phyloP scores from a whole-genome alignment of 2,113 vertebrate genomes.

The Triplophysa tibetana region DNA sequence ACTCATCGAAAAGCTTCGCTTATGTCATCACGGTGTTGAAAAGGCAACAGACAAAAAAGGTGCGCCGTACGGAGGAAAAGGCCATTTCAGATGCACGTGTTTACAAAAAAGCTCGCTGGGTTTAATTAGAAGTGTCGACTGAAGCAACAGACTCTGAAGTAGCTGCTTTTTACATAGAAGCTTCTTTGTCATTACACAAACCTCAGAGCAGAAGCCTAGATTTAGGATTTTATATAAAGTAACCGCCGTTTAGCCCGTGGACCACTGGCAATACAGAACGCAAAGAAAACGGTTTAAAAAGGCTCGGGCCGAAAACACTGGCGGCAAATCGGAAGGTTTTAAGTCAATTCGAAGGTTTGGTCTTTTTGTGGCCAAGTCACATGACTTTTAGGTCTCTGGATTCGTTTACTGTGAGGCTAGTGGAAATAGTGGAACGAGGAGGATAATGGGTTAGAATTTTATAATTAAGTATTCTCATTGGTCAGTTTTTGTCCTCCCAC shows the following conservation, averaged over 20 bases:
- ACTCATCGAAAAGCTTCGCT: conserved; percentile 1
- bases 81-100: conserved; percentile 38
- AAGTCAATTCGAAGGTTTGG: not conserved
- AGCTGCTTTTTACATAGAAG: conserved; percentile 47
- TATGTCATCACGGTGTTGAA: not conserved
- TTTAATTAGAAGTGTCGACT: conserved; percentile 52
- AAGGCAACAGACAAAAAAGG: not conserved
- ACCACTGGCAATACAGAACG: conserved; percentile 23
- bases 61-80: conserved; percentile 10
- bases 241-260: conserved; percentile 59
- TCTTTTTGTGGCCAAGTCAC: not conserved
- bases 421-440: conserved; percentile 10
- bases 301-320: not conserved
- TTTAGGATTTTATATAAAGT: conserved; percentile 63
- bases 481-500: not conserved
- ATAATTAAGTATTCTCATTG: conserved; percentile 23
- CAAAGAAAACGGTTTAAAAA: conserved; percentile 8
- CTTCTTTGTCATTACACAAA: conserved; percentile 63
- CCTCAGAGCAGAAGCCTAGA: conserved; percentile 59
- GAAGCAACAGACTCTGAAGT: conserved; percentile 25
- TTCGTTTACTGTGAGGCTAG: not conserved
- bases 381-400: not conserved
- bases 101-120: conserved; percentile 43
- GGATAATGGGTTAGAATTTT: conserved; percentile 11
- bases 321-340: not conserved